phyloP scores from a whole-genome alignment of 2,797 vertebrate species.

The Sebastes matsubarae region DNA sequence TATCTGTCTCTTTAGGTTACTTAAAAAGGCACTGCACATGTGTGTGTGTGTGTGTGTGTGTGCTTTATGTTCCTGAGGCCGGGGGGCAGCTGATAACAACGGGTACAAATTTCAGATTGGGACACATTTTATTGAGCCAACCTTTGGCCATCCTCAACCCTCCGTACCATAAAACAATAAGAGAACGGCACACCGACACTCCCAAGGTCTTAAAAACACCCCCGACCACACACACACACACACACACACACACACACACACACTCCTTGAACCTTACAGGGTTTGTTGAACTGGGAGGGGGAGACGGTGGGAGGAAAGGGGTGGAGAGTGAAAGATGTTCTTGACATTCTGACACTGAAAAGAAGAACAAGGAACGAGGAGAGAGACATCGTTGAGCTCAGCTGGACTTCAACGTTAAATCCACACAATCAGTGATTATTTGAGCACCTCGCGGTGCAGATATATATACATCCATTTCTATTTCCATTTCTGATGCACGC shows the following conservation, averaged over 20 bases:
- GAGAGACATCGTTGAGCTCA: neutral
- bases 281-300: neutral
- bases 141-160: conserved; percentile 74
- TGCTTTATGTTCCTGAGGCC: conserved; percentile 13
- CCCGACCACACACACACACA: conserved; percentile 11
- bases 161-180: conserved; percentile 75
- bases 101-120: conserved; percentile 79
- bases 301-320: neutral
- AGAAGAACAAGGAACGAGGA: neutral
- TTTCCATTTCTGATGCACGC: neutral
- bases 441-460: neutral
- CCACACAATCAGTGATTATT: neutral
- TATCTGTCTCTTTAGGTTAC: conserved; percentile 9
- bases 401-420: neutral
- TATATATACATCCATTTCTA: neutral
- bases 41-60: conserved; percentile 4
- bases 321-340: neutral
- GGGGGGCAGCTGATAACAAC: conserved; percentile 59
- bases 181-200: conserved; percentile 42
- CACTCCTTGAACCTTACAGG: conserved; percentile 23
- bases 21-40: conserved; percentile 14
- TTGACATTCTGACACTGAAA: neutral
- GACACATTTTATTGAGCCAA: conserved; percentile 78
- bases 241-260: conserved; percentile 15
- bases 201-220: conserved; percentile 44